Evolutionary conservation across 2,797 vertebrate genomes (phyloP), one percentile per base, ranked within the genome.

Genomic region (Argyrosomus regius): DNA sequence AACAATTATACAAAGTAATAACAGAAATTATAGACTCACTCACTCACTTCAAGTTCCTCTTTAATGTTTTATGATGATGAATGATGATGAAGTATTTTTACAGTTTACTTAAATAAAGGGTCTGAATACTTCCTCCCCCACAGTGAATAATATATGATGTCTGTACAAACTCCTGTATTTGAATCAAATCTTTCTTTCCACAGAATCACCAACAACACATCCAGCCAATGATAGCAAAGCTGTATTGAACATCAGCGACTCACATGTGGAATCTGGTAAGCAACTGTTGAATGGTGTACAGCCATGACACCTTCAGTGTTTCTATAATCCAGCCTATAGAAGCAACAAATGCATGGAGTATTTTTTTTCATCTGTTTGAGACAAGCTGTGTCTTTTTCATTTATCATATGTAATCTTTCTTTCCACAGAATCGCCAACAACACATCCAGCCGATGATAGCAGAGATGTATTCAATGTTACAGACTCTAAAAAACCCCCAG

Each of bases 401-500:
- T 31, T 6, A 31, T 31, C 28, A 31, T 31, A 31, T 31, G 28
- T 6, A 18, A 26, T 46, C 5, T 24, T 54, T 61, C 16, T 64
- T 43, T 59, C 3, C 59, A 17, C 69, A 90, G 91, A 75, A 59
- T 61, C 70, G 41, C 1, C 31, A 53, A 80, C 46, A 35, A 6
- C 57, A 22, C 46, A 58, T 72, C 59, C 77, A 73, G 6, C 57
- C 31, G 59, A 78, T n/a, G 53, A 59, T 6, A n/a, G 0, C 26
- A 57, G 2, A 54, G 24, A 80, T 8, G 28, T 9, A 8, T n/a
- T 59, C 9, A 71, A 62, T 13, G 60, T 43, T 5, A 59, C 71
- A 17, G 54, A 74, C 46, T 65, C 69, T 12, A 7, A 65, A 18
- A 76, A 72, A 6, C 6, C 6, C 28, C 4, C 0, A 2, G 22